Evolutionary conservation across 2,113 vertebrate species (phyloP).

Genomic region (Onychostruthus taczanowskii): DNA sequence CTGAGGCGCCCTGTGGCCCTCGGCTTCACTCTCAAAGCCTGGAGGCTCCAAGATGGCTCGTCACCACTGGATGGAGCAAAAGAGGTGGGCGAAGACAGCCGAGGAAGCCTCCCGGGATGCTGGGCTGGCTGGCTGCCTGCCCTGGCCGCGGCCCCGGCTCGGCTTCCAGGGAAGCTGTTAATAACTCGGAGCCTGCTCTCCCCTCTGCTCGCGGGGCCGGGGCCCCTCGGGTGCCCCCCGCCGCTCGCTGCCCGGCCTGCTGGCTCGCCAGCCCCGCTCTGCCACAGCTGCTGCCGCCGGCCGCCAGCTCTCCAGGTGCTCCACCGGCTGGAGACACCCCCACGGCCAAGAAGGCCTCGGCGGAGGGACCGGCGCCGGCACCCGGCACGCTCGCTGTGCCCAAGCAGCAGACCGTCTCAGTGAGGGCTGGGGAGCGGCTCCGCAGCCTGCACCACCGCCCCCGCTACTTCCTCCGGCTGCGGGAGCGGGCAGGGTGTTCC

Average conservation of each 20-base stretch:
- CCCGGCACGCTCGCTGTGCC: not conserved
- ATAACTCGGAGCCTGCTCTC: not conserved
- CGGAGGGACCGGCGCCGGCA: not conserved
- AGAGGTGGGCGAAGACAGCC: conserved; percentile 26
- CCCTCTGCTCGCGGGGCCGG: not conserved
- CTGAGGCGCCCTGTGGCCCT: not conserved
- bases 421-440: not conserved
- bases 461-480: not conserved
- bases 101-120: not conserved
- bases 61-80: conserved; percentile 62
- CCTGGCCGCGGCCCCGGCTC: not conserved
- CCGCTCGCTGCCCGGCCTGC: not conserved
- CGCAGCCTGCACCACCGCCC: not conserved
- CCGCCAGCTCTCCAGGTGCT: conserved; percentile 11
- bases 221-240: not conserved
- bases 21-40: not conserved
- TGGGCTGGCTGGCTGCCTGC: not conserved
- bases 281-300: not conserved
- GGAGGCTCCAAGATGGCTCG: not conserved
- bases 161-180: conserved; percentile 29
- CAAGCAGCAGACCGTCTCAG: not conserved
- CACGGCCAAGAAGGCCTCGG: not conserved
- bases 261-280: not conserved
- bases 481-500: not conserved
- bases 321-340: not conserved